phyloP scores from a whole-genome alignment of 2,888 invertebrate genomes.

The Omphaloscelis lunosa region DNA sequence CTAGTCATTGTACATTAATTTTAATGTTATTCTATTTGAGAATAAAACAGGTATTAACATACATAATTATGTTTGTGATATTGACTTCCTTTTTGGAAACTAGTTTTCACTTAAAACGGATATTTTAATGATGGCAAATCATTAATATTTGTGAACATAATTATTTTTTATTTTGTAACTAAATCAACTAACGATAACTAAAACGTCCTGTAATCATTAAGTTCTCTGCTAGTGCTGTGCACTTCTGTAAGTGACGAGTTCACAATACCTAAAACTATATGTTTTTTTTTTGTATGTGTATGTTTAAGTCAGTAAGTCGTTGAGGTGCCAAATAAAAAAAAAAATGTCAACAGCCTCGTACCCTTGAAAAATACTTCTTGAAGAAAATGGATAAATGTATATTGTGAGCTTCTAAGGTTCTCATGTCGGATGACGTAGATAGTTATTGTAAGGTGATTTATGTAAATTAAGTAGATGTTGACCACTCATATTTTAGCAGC shows the following conservation, averaged over 20 bases:
- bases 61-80: constrained; percentile 22
- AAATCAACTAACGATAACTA: too few species aligned
- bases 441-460: too few species aligned
- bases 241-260: too few species aligned
- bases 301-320: too few species aligned
- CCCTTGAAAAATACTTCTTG: constrained; percentile 22
- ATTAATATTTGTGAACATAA: too few species aligned
- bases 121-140: constrained; percentile 2
- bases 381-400: neutral
- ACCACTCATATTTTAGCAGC: neutral
- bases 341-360: constrained; percentile 1
- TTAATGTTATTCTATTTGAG: constrained; percentile 2
- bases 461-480: neutral
- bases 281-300: too few species aligned
- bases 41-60: constrained; percentile 19
- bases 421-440: neutral
- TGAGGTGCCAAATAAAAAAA: too few species aligned
- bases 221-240: too few species aligned
- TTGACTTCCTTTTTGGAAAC: constrained; percentile 50
- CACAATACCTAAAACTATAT: too few species aligned
- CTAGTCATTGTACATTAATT: neutral
- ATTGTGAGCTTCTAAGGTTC: neutral
- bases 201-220: too few species aligned
- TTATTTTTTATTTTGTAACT: too few species aligned
- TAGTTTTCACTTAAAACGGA: constrained; percentile 39